These are phyloP conservation scores for Lithobates pipiens DNA, from an alignment of 2,797 vertebrate species.

Conservation along the genomic window DNA sequence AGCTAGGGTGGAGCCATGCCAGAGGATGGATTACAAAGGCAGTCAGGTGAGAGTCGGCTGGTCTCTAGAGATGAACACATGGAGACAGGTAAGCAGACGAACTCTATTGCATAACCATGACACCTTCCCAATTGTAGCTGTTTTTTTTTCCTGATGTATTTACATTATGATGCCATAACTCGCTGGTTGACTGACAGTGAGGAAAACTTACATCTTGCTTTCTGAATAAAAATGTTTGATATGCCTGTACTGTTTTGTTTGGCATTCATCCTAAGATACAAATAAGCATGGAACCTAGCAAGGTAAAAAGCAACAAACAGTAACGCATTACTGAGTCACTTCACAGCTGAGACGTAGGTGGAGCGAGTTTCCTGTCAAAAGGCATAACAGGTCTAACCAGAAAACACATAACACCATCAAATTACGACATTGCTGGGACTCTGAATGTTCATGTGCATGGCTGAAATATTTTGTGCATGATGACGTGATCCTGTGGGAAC, in stretches of 20 bases:
- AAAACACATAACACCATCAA: neutral
- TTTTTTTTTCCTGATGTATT: too few species aligned
- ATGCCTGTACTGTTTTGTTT: neutral
- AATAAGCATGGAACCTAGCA: conserved; percentile 10
- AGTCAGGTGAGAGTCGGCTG: too few species aligned
- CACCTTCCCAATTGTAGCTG: too few species aligned
- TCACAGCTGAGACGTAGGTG: conserved; percentile 1
- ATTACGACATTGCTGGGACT: conserved; percentile 1
- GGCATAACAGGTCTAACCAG: conserved; percentile 35
- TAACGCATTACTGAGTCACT: neutral
- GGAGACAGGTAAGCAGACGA: too few species aligned
- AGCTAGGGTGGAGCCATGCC: too few species aligned
- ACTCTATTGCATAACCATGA: too few species aligned
- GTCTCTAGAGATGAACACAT: too few species aligned
- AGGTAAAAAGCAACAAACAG: neutral
- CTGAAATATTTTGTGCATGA: neutral
- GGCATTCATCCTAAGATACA: conserved; percentile 17
- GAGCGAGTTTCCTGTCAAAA: conserved; percentile 1
- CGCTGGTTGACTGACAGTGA: too few species aligned
- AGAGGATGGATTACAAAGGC: too few species aligned
- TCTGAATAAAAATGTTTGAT: neutral
- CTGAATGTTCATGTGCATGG: neutral
- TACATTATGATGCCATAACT: too few species aligned
- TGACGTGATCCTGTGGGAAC: neutral
- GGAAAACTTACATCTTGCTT: too few species aligned